Evolutionary conservation across 2,797 vertebrate species (phyloP).

Genomic region (Pseudocheirus occidentalis): DNA sequence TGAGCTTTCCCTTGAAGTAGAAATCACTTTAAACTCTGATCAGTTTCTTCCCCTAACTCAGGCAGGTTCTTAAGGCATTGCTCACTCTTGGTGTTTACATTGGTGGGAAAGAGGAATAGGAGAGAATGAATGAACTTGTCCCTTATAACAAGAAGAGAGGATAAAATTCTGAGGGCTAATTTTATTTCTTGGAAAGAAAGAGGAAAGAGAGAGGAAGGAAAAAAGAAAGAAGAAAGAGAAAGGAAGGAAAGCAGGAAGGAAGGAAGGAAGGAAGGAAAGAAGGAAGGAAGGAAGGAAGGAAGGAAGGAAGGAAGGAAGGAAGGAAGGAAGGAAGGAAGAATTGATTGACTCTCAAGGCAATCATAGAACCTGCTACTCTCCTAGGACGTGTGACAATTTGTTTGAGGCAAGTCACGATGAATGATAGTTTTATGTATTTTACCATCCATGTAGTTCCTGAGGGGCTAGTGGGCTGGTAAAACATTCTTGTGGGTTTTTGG

Average conservation of each 20-base stretch:
- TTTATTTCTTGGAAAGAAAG: background rate
- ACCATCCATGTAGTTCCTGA: background rate
- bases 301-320: background rate
- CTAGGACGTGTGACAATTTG: conserved; percentile 37
- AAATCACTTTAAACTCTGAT: background rate
- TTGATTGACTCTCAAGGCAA: conserved; percentile 46
- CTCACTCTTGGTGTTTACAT: background rate
- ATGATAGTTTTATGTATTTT: conserved; percentile 42
- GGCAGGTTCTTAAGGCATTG: background rate
- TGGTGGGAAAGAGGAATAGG: background rate
- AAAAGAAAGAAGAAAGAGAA: background rate
- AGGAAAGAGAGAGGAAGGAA: background rate
- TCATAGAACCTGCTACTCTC: conserved; percentile 27
- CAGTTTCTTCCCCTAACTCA: background rate
- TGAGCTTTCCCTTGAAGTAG: background rate
- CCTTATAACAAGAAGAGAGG: background rate
- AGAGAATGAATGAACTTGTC: background rate
- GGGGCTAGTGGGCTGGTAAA: conserved; percentile 4
- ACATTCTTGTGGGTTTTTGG: conserved; percentile 36
- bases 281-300: background rate
- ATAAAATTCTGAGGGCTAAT: background rate
- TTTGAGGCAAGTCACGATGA: conserved; percentile 57
- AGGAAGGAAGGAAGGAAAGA: background rate
- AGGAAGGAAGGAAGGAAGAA: background rate
- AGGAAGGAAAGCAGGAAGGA: too few relatives aligned